Percentiles rank a stretch among this genome's conserved stretches.
Conservation (phyloP, 2,113 vertebrate species). For the Daboia siamensis region DNA sequence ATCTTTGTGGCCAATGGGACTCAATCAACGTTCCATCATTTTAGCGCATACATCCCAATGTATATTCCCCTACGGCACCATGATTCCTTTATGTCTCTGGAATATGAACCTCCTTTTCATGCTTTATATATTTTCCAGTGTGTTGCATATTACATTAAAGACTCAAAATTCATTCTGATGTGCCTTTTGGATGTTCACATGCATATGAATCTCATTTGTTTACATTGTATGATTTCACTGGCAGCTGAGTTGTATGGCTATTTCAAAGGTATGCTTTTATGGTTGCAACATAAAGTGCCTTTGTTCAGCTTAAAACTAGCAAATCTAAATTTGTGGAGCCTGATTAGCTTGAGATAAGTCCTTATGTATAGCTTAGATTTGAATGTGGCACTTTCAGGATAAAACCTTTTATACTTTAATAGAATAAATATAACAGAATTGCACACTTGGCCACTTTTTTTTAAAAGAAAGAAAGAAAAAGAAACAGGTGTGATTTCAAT, state of each 20-base stretch:
- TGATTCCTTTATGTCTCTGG: background rate
- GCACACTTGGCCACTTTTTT: background rate
- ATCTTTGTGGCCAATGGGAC: background rate
- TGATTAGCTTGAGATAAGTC: background rate
- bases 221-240: background rate
- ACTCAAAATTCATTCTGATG: background rate
- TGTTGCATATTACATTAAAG: background rate
- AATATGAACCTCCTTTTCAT: background rate
- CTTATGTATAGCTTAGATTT: background rate
- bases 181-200: background rate
- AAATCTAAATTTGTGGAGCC: background rate
- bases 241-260: background rate
- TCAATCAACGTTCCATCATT: background rate
- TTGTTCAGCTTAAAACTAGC: background rate
- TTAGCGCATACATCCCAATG: background rate
- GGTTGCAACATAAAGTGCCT: background rate
- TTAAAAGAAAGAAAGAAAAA: background rate
- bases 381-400: background rate
- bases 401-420: background rate
- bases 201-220: background rate
- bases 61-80: background rate
- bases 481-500: background rate
- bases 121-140: background rate
- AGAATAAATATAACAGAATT: background rate
- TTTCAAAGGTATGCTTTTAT: background rate